A percentile compares a stretch with the other conserved stretches of the same genome.
phyloP scores from a whole-genome alignment of 2,797 vertebrate genomes.

The Coracias cyanogaster region DNA sequence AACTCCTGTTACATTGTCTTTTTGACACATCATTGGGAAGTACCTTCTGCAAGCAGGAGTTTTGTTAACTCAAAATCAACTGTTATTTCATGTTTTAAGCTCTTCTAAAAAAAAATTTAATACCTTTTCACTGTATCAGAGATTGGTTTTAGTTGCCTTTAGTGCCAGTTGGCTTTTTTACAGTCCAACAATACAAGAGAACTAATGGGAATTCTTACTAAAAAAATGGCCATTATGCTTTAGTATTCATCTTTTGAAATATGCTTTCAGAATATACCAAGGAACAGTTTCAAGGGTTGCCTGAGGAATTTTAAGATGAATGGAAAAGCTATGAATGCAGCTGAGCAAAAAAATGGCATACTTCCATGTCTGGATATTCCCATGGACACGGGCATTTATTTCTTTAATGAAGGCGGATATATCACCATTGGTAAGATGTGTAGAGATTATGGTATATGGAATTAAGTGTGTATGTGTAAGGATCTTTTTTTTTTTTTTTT shows the following conservation, averaged over 20 bases:
- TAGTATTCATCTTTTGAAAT: background rate
- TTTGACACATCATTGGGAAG: background rate
- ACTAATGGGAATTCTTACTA: background rate
- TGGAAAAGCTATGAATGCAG: conserved; percentile 76
- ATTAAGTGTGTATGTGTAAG: background rate
- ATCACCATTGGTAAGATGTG: conserved; percentile 83
- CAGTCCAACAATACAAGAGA: background rate
- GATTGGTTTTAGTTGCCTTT: background rate
- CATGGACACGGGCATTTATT: conserved; percentile 87
- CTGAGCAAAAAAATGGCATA: conserved; percentile 79
- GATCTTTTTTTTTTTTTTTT: background rate
- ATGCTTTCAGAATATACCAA: conserved; percentile 84
- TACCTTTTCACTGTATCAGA: background rate
- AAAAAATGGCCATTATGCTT: background rate
- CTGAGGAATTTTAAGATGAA: conserved; percentile 89
- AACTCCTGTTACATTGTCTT: background rate
- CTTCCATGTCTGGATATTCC: conserved; percentile 86
- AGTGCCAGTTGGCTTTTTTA: background rate
- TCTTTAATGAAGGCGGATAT: conserved; percentile 88
- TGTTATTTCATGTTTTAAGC: background rate
- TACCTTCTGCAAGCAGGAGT: background rate
- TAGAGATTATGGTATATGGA: background rate
- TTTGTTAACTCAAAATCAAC: background rate
- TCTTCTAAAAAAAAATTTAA: background rate
- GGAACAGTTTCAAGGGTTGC: conserved; percentile 88